Percentiles rank a stretch among this genome's conserved stretches.
phyloP scores from a whole-genome alignment of 2,797 vertebrate genomes.

The Centroberyx gerrardi region DNA sequence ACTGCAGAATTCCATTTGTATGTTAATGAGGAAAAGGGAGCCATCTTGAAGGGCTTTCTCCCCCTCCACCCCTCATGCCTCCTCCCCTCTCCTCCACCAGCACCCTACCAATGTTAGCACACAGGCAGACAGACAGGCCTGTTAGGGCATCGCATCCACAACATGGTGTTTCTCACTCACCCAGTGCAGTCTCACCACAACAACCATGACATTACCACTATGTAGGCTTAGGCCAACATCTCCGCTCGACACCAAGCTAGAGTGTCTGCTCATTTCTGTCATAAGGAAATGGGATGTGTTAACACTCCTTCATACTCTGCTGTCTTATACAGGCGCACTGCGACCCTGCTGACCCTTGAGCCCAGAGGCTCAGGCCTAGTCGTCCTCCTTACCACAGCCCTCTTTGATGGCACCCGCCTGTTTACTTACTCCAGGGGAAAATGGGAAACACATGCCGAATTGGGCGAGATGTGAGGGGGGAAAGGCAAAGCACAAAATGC shows the following conservation, averaged over 20 bases:
- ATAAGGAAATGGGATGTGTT: neutral
- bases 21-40: constrained; percentile 85
- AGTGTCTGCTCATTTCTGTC: neutral
- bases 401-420: constrained; percentile 76
- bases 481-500: constrained; percentile 58
- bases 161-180: constrained; percentile 13
- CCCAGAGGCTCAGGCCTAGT: constrained; percentile 49
- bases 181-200: constrained; percentile 1
- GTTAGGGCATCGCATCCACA: constrained; percentile 11
- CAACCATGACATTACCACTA: neutral
- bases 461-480: constrained; percentile 63
- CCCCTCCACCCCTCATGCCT: constrained; percentile 33
- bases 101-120: constrained; percentile 23
- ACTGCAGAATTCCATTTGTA: constrained; percentile 88
- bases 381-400: constrained; percentile 53
- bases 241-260: neutral
- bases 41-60: constrained; percentile 69
- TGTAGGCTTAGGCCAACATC: constrained; percentile 6
- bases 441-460: constrained; percentile 80
- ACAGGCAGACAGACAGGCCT: constrained; percentile 29
- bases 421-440: constrained; percentile 76
- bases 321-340: constrained; percentile 32
- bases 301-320: neutral
- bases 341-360: constrained; percentile 62
- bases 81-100: constrained; percentile 36